Evolutionary conservation across 2,888 invertebrate species (phyloP), one percentile per base, ranked within the genome.

Genomic region (Drosophila melanosoma): DNA sequence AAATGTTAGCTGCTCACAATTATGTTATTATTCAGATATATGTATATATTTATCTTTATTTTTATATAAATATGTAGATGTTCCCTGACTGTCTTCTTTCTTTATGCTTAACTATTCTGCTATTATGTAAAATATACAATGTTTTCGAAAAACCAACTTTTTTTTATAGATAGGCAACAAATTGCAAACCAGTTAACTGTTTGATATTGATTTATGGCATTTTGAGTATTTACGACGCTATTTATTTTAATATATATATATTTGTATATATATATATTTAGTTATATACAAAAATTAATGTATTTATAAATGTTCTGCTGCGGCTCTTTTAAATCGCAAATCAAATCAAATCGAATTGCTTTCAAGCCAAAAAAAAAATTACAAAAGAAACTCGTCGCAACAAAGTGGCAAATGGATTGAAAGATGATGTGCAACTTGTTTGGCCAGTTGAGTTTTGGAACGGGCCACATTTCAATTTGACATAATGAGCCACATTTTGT

Each of bases 391-490:
- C 54, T 65, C 54, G 53, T 54, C 49, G 40, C 45, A 58, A 53
- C 26, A 48, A 58, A 53, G 35, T 62, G 49, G 36, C 11, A 32
- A 64, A 17, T 7, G 36, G 52, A 8, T 33, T 15, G 2, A 23
- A 53, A n/a, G 56, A 38, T 57, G 66, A 76, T 76, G 61, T 76
- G 60, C 83, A 73, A 82, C 83, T 78, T 70, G 82, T 82, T 82
- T 69, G 69, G 74, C 75, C 72, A 70, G 82, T 82, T 82, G 45
- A 35, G 38, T 62, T 38, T 69, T 36, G 38, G 59, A 76, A 53
- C 78, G 73, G 78, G 78, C 83, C 71, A 85, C 87, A 83, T 83
- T 71, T 86, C 82, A 83, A 81, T 76, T 79, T 83, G 86, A 83
- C 83, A 86, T 83, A 81, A 83, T 83, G 84, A 83, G 82, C 73